A percentile compares a stretch with the other conserved stretches of the same genome.
These are phyloP conservation scores for Hirudo medicinalis DNA, from an alignment of 1,140 invertebrate genomes.

Conservation along the genomic window DNA sequence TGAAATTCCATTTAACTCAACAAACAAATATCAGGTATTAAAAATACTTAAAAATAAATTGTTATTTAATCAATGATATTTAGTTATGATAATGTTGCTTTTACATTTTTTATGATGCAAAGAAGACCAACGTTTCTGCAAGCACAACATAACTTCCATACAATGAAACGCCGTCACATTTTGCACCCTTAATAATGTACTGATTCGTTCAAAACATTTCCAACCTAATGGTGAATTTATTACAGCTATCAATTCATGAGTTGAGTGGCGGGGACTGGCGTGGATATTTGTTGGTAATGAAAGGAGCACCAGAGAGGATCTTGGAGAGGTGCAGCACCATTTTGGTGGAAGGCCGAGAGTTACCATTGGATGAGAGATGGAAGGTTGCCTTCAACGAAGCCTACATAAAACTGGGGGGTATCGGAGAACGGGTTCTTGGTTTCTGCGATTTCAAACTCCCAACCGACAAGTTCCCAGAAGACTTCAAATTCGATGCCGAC, in stretches of 20 bases:
- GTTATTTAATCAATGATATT: not conserved
- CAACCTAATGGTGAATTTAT: not conserved
- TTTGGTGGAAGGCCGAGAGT: constrained; percentile 84
- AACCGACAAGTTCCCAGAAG: constrained; percentile 69
- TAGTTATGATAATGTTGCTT: too few relatives aligned
- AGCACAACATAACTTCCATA: too few relatives aligned
- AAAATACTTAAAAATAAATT: not conserved
- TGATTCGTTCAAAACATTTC: too few relatives aligned
- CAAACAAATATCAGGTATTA: constrained; percentile 81
- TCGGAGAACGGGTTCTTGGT: constrained; percentile 32
- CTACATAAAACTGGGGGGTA: constrained; percentile 82
- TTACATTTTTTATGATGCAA: too few relatives aligned
- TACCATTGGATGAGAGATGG: constrained; percentile 20
- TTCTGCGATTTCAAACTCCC: constrained; percentile 84
- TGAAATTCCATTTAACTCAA: constrained; percentile 98
- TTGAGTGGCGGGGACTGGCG: constrained; percentile 78
- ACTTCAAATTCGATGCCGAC: constrained; percentile 74
- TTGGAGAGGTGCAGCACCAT: constrained; percentile 88
- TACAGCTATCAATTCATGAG: constrained; percentile 59
- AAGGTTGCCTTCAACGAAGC: constrained; percentile 44
- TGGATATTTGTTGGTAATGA: constrained; percentile 90
- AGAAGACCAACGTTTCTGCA: too few relatives aligned
- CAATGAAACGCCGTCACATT: too few relatives aligned
- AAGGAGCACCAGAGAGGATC: constrained; percentile 96
- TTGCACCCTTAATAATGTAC: too few relatives aligned